phyloP scores from a whole-genome alignment of 2,888 invertebrate genomes.

The Cotesia congregata region DNA sequence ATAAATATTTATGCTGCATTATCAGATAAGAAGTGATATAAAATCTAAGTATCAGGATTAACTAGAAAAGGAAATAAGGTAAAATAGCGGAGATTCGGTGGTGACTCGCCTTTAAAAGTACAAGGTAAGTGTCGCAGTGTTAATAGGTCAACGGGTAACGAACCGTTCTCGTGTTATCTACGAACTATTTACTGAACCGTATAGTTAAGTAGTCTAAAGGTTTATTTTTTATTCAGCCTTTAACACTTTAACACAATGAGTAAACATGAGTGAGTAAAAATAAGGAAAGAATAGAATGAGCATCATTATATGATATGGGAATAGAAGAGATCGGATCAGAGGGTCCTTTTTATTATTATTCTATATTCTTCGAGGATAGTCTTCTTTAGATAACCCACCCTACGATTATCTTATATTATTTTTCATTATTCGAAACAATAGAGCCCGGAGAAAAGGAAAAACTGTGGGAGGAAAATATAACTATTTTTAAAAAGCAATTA shows the following conservation, averaged over 20 bases:
- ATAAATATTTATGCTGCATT: too few relatives aligned
- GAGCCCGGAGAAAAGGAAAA: neutral
- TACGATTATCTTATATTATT: neutral
- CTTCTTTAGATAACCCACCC: neutral
- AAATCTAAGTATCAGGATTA: too few relatives aligned
- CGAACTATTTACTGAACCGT: neutral
- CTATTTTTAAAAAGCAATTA: neutral
- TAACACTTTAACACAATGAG: neutral
- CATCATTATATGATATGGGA: constrained; percentile 33
- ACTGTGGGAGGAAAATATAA: neutral
- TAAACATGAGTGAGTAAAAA: neutral
- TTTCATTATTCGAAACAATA: neutral
- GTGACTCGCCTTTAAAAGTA: constrained; percentile 9
- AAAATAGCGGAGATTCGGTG: constrained; percentile 18
- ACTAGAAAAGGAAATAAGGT: constrained; percentile 9
- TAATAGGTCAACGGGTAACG: constrained; percentile 1
- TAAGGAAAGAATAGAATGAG: too few relatives aligned
- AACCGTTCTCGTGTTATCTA: constrained; percentile 5
- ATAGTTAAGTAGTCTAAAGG: neutral
- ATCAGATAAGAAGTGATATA: too few relatives aligned
- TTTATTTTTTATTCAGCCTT: neutral
- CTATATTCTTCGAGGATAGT: neutral
- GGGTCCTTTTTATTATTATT: neutral
- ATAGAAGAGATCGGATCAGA: constrained; percentile 36
- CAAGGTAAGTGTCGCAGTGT: constrained; percentile 2